Evolutionary conservation across 2,113 vertebrate species (phyloP), one percentile per base, ranked within the genome.

Genomic region (Holacanthus passer): DNA sequence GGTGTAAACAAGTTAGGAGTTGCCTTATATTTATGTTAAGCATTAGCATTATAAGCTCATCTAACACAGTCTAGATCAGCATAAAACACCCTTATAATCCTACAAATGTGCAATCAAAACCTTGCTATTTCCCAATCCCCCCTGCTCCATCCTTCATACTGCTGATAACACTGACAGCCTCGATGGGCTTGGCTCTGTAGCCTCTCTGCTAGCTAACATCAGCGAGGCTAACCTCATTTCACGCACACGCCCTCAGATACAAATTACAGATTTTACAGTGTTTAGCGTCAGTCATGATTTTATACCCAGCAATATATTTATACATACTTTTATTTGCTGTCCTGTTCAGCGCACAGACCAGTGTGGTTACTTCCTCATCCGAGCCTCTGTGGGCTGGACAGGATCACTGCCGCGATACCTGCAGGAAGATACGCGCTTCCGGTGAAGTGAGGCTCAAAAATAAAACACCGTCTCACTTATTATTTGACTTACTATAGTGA

Each of bases 311-410:
- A 73, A 63, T 17, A 0, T 29, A 71, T 73, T 32, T 2, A 67
- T 75, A 91, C 87, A 43, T 75, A 88, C 86, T 82, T 85, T 58
- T 55, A 5, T 32, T 14, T 10, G 39, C 67, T 37, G 75, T 75
- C 85, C 66, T 47, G 58, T 37, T 75, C 32, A 58, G 65, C 47
- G 35, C 31, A 47, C n/a, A 53, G 78, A 77, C 56, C 63, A 16
- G 66, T 13, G 48, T 6, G 2, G 63, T 10, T 39, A 91, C 91
- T 94, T 94, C 93, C 93, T 91, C 78, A 66, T 91, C 83, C 73
- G 67, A 91, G 81, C 77, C 67, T 87, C 63, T 22, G 77, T 45
- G 76, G 83, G 83, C 50, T 59, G 80, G 79, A 88, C 85, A 58
- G 81, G 71, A 83, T 70, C 70, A 41, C 31, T 10, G 22, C 41